Percentiles rank a stretch among this genome's conserved stretches.
These are phyloP conservation scores for Aptenodytes forsteri DNA, from an alignment of 2,113 vertebrate genomes.

Conservation along the genomic window DNA sequence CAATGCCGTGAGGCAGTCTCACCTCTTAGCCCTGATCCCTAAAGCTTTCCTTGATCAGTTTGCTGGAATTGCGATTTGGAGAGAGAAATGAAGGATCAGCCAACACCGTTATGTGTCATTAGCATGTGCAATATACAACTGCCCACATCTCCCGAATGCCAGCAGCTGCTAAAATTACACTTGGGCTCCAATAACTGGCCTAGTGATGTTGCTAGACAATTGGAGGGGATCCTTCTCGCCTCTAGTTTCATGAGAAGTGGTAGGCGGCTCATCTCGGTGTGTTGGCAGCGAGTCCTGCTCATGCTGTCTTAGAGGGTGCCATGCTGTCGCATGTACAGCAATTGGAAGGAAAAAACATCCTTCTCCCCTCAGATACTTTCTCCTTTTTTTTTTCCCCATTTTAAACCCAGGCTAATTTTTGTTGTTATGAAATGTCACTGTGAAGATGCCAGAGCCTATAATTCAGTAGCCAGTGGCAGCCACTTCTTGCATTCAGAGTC, in stretches of 20 bases:
- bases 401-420: neutral
- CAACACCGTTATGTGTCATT: rapidly evolving
- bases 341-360: neutral
- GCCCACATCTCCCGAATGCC: neutral
- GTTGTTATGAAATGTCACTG: neutral
- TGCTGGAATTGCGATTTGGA: neutral
- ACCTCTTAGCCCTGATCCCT: neutral
- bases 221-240: neutral
- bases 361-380: neutral
- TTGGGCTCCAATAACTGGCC: neutral
- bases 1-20: too few species aligned
- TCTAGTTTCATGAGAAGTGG: neutral
- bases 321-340: neutral
- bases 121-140: rapidly evolving
- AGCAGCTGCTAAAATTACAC: neutral
- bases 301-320: neutral
- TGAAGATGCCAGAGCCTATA: neutral
- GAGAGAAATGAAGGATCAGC: neutral
- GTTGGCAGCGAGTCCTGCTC: neutral
- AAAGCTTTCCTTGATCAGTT: neutral
- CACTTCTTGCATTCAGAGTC: neutral
- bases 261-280: rapidly evolving
- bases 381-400: neutral
- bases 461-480: neutral
- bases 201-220: neutral